Percentiles rank a stretch among this genome's conserved stretches.
Evolutionary conservation across 1,140 invertebrate species (phyloP).

Genomic region (Lepidurus packardi): DNA sequence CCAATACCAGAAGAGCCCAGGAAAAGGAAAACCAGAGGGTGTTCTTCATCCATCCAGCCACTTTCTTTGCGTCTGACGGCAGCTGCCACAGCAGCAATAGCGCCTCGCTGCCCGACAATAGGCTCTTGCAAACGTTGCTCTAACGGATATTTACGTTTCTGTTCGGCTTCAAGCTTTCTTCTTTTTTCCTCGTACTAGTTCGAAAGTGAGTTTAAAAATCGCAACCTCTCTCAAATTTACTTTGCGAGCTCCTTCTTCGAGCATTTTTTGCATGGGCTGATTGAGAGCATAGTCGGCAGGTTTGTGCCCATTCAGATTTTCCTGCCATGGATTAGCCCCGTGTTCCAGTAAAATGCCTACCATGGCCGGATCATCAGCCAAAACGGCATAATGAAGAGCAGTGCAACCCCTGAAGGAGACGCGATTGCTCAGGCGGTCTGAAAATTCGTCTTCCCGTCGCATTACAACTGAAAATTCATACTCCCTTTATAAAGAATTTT

Average conservation of each 20-base stretch:
- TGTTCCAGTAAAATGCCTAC: slow-evolving; percentile 56
- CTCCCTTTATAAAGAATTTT: slow-evolving; percentile 32
- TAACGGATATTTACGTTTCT: slow-evolving; percentile 77
- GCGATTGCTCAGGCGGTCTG: slow-evolving; percentile 61
- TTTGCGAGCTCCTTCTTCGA: slow-evolving; percentile 44
- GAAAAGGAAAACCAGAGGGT: slow-evolving; percentile 87
- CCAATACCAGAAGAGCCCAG: slow-evolving; percentile 91
- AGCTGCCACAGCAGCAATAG: slow-evolving; percentile 77
- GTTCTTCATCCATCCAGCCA: slow-evolving; percentile 81
- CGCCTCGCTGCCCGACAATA: slow-evolving; percentile 84
- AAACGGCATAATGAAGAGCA: slow-evolving; percentile 80
- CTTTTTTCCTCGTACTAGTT: slow-evolving; percentile 50
- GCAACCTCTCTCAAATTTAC: slow-evolving; percentile 38
- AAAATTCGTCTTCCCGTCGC: slow-evolving; percentile 73
- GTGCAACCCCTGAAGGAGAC: slow-evolving; percentile 79
- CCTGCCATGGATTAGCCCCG: slow-evolving; percentile 58
- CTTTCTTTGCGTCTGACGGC: slow-evolving; percentile 87
- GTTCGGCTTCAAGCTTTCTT: slow-evolving; percentile 63
- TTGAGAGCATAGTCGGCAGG: slow-evolving; percentile 69
- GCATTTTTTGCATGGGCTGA: slow-evolving; percentile 51
- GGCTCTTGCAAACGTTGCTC: slow-evolving; percentile 74
- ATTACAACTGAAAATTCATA: slow-evolving; percentile 51
- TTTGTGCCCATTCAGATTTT: slow-evolving; percentile 71
- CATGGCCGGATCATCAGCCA: slow-evolving; percentile 61
- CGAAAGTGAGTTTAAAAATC: slow-evolving; percentile 37